Evolutionary conservation across 2,797 vertebrate genomes (phyloP), one percentile per base, ranked within the genome.

Genomic region (Enteromius argenteus): DNA sequence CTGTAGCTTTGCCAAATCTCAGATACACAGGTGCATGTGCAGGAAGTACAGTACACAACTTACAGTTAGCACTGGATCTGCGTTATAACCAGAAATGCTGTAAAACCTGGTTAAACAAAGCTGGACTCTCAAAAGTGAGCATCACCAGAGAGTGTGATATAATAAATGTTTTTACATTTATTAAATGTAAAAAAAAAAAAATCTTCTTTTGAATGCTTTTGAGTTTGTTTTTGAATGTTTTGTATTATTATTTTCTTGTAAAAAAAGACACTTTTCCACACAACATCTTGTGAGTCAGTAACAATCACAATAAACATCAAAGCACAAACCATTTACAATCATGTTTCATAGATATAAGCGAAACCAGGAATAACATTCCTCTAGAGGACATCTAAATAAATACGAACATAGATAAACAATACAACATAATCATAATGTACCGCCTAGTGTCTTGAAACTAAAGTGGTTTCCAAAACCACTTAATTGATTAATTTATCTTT

Each of bases 81-180:
- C 14, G 4, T 66, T 46, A 39, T 51, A 69, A 46, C 39, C 30
- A 2, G 53, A 74, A 68, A 79, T 69, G 68, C 37, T 81, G 73
- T 85, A 87, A 27, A n/a, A 81, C 68, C 51, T 78, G 67, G 64
- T 49, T 56, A 69, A 81, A 86, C 76, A 85, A 86, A 85, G 67
- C 49, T 74, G 62, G 32, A 58, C 58, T 69, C 46, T 53, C 30
- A 56, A 78, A 53, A 83, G 60, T 39, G 62, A n/a, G 14, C 49
- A 67, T 62, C 37, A 35, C 64, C 74, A 53, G 62, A 23, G 72
- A 68, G 60, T 23, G 66, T 78, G 42, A 46, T 17, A 58, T 58
- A 23, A 56, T 21, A 39, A 56, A 32, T 30, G 0, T n/a, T 81
- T 37, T 21, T 49, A 27, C 27, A 27, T 27, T 27, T 27, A 27